Conservation (phyloP, 2,888 invertebrate genomes). For the Lithosia quadra region DNA sequence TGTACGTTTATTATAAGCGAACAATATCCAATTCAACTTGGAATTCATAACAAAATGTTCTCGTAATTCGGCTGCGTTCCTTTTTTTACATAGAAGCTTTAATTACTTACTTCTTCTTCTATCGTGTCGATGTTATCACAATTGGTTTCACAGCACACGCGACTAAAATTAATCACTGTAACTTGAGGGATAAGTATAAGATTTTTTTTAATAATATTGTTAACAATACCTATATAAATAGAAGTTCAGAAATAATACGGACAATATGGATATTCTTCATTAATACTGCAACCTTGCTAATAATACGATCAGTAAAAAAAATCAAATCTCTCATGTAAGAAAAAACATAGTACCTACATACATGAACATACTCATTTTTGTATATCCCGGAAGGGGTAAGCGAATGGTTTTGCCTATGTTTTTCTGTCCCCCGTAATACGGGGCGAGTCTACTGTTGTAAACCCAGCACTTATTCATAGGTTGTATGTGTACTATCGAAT, state of each 20-base stretch:
- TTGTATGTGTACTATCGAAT: conserved; percentile 2
- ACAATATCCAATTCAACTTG: conserved; percentile 30
- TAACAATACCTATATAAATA: neutral
- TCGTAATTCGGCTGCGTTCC: conserved; percentile 34
- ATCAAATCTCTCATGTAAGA: neutral
- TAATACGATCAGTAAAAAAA: neutral
- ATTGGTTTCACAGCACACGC: too few species aligned
- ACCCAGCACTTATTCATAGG: conserved; percentile 1
- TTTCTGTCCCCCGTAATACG: neutral
- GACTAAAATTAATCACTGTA: too few species aligned
- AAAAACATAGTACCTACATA: neutral
- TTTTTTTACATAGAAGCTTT: conserved; percentile 34
- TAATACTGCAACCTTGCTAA: neutral
- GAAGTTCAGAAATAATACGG: neutral
- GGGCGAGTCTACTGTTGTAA: neutral
- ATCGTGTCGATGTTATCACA: too few species aligned
- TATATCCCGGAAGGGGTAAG: neutral
- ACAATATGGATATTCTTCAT: too few species aligned
- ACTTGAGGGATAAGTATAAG: conserved; percentile 19
- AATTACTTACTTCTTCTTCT: too few species aligned
- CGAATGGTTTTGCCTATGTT: neutral
- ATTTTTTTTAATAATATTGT: neutral
- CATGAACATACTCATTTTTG: neutral
- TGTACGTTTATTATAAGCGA: conserved; percentile 27
- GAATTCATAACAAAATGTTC: conserved; percentile 35